Percentiles rank a stretch among this genome's conserved stretches.
Evolutionary conservation across 1,140 invertebrate genomes (phyloP).

Genomic region (Drosophila aff.): DNA sequence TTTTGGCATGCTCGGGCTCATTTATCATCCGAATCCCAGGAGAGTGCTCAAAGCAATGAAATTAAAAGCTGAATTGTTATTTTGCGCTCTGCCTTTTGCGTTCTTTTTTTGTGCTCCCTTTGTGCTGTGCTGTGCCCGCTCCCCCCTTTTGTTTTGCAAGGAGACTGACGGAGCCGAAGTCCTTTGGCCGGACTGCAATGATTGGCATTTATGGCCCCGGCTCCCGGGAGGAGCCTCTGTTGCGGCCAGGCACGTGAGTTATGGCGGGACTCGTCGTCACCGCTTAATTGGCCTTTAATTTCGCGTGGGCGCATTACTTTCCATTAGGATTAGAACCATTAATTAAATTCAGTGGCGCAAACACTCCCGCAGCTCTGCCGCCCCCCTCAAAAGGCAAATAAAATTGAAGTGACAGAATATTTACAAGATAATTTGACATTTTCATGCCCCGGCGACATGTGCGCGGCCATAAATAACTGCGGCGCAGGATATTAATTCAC

Average conservation of each 20-base stretch:
- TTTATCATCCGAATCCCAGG: constrained; percentile 70
- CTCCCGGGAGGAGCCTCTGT: neutral
- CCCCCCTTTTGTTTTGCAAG: neutral
- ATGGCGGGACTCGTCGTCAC: constrained; percentile 26
- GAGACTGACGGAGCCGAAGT: constrained; percentile 7
- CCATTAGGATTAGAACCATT: constrained; percentile 54
- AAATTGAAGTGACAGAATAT: constrained; percentile 51
- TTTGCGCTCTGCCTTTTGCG: constrained; percentile 37
- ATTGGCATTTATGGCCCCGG: constrained; percentile 62
- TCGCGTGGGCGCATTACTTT: constrained; percentile 37
- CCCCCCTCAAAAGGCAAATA: constrained; percentile 6
- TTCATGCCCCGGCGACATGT: constrained; percentile 40
- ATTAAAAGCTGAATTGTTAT: constrained; percentile 76
- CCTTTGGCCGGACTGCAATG: constrained; percentile 52
- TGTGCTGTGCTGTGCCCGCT: neutral
- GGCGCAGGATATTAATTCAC: constrained; percentile 27
- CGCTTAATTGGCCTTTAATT: constrained; percentile 65
- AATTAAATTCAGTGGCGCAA: constrained; percentile 35
- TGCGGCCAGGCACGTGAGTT: constrained; percentile 25
- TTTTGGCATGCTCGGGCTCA: constrained; percentile 34
- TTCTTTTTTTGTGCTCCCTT: neutral
- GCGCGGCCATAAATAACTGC: constrained; percentile 33
- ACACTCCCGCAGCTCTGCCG: too few species aligned
- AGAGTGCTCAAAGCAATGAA: constrained; percentile 74
- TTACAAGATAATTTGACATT: constrained; percentile 51